Percentiles rank a stretch among this genome's conserved stretches.
These are phyloP conservation scores for Spilarctia lutea DNA, from an alignment of 2,888 invertebrate species.

Conservation along the genomic window DNA sequence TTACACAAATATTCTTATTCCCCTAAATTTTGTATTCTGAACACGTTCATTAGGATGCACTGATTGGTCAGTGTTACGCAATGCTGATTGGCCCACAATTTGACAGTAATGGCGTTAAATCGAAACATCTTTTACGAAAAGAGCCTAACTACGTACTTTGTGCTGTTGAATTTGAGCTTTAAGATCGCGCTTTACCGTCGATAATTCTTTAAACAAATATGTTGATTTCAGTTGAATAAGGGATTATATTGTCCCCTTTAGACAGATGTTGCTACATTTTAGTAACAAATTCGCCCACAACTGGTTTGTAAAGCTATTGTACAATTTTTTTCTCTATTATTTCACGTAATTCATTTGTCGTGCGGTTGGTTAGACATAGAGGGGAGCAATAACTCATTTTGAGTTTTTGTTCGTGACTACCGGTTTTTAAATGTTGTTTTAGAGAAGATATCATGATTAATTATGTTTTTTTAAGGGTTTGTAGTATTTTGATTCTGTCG, in stretches of 20 bases:
- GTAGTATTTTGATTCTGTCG: slow-evolving; percentile 15
- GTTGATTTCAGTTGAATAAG: slow-evolving; percentile 30
- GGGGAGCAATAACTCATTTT: slow-evolving; percentile 78
- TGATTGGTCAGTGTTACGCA: slow-evolving; percentile 76
- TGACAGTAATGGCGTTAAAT: slow-evolving; percentile 86
- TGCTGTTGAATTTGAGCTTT: slow-evolving; percentile 32
- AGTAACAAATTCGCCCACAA: slow-evolving; percentile 85
- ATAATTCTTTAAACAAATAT: slow-evolving; percentile 18
- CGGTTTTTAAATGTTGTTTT: slow-evolving; percentile 63
- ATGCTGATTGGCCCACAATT: slow-evolving; percentile 82
- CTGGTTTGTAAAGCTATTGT: slow-evolving; percentile 79
- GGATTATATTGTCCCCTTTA: slow-evolving; percentile 67
- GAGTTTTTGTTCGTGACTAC: slow-evolving; percentile 75
- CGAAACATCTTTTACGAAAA: slow-evolving; percentile 49
- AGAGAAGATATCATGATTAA: slow-evolving; percentile 60
- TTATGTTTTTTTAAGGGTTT: slow-evolving; percentile 48
- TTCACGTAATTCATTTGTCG: slow-evolving; percentile 84
- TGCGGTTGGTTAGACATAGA: slow-evolving; percentile 83
- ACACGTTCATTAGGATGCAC: slow-evolving; percentile 68
- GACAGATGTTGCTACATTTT: slow-evolving; percentile 86
- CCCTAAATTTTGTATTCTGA: slow-evolving; percentile 82
- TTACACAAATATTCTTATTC: slow-evolving; percentile 78
- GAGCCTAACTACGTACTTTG: slow-evolving; percentile 30
- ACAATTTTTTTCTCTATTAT: slow-evolving; percentile 79
- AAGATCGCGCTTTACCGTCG: slow-evolving; percentile 9